Evolutionary conservation across 2,888 invertebrate genomes (phyloP).

Genomic region (Hemicrepidius hirtus): DNA sequence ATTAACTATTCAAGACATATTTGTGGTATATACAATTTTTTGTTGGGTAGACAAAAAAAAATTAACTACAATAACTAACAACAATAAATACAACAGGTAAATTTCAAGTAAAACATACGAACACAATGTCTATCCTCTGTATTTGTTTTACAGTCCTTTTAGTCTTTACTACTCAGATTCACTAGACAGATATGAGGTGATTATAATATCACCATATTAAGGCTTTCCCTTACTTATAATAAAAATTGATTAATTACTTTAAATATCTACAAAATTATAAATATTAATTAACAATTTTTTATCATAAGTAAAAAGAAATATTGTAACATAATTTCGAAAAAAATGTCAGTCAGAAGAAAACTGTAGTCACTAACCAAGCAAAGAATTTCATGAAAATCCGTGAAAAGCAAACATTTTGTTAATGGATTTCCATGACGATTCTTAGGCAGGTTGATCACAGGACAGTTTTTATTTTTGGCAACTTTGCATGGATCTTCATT

Average conservation of each 20-base stretch:
- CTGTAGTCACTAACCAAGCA: slow-evolving; percentile 31
- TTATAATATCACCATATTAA: slow-evolving; percentile 55
- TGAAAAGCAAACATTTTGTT: slow-evolving; percentile 22
- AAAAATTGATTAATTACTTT: slow-evolving; percentile 39
- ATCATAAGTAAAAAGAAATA: slow-evolving; percentile 56
- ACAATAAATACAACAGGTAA: slow-evolving; percentile 58
- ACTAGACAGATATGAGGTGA: slow-evolving; percentile 54
- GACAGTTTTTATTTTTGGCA: slow-evolving; percentile 48
- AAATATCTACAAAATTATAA: slow-evolving; percentile 27
- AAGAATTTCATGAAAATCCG: slow-evolving; percentile 30
- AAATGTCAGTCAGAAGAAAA: slow-evolving; percentile 47
- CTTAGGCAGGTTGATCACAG: slow-evolving; percentile 42
- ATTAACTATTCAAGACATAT: slow-evolving; percentile 38
- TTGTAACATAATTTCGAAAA: slow-evolving; percentile 37
- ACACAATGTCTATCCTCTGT: slow-evolving; percentile 56
- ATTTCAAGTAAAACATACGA: slow-evolving; percentile 54
- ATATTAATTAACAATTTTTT: slow-evolving; percentile 44
- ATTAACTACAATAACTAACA: slow-evolving; percentile 55
- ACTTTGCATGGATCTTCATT: slow-evolving; percentile 40
- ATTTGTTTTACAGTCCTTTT: slow-evolving; percentile 45
- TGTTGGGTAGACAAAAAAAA: slow-evolving; percentile 31
- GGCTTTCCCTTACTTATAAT: slow-evolving; percentile 56
- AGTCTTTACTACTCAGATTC: slow-evolving; percentile 49
- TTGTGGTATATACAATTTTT: slow-evolving; percentile 38
- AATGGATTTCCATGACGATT: slow-evolving; percentile 27